These are phyloP conservation scores for Beris chalybata DNA, from an alignment of 2,888 invertebrate species.

Conservation along the genomic window DNA sequence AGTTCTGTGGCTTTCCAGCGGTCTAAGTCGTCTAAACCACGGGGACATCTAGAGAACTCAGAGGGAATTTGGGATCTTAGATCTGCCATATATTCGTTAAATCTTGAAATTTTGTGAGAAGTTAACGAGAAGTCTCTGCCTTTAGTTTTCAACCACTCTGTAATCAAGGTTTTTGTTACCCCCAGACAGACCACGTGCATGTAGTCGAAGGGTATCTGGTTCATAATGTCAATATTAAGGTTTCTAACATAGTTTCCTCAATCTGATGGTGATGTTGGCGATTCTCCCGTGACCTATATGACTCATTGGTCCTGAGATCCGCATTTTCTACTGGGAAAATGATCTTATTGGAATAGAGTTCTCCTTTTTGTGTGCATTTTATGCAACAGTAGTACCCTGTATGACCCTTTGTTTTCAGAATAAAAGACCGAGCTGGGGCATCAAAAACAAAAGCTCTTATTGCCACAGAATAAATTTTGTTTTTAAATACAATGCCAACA, in stretches of 20 bases:
- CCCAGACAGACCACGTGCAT: constrained; percentile 29
- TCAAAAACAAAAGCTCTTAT: constrained; percentile 15
- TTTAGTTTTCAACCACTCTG: background rate
- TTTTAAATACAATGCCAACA: background rate
- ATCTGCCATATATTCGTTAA: background rate
- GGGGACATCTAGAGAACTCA: no score
- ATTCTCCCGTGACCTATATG: constrained; percentile 1
- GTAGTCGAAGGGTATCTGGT: constrained; percentile 21
- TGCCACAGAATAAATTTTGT: background rate
- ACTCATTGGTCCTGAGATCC: constrained; percentile 1
- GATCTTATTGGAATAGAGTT: background rate
- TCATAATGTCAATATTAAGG: background rate
- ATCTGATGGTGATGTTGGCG: constrained; percentile 4
- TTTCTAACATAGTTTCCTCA: constrained; percentile 9
- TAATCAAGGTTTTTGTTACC: constrained; percentile 17
- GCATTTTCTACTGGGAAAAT: constrained; percentile 12
- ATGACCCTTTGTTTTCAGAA: constrained; percentile 8
- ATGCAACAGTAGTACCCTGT: constrained; percentile 11
- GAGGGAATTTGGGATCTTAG: background rate
- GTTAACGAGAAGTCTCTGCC: background rate
- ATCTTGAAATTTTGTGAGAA: background rate
- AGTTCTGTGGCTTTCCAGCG: no score
- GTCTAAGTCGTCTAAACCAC: no score
- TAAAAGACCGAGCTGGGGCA: constrained; percentile 16
- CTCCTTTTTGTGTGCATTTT: constrained; percentile 22